These are phyloP conservation scores for Seriola dumerili DNA, from an alignment of 2,113 vertebrate genomes.

Conservation along the genomic window DNA sequence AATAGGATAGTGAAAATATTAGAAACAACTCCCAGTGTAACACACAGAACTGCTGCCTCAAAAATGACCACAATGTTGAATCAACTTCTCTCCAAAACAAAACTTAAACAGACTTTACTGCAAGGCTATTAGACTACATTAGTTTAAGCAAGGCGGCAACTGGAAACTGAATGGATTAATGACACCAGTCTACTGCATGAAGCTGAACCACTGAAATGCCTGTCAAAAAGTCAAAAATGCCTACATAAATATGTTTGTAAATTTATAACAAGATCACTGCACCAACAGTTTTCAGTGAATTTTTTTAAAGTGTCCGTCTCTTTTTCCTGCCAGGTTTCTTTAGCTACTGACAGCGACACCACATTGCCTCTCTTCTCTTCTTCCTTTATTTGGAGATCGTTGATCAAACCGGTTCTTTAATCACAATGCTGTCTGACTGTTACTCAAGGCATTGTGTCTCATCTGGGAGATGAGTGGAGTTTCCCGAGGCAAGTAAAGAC, in stretches of 20 bases:
- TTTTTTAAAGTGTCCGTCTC: background rate
- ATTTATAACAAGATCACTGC: background rate
- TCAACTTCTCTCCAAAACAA: background rate
- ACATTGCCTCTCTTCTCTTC: background rate
- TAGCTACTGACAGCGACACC: background rate
- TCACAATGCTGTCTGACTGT: constrained; percentile 15
- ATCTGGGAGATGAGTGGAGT: background rate
- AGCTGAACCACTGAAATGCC: background rate
- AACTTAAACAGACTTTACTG: no score
- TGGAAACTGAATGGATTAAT: background rate
- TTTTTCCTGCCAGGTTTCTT: background rate
- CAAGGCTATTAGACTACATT: background rate
- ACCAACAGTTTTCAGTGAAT: background rate
- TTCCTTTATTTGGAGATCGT: constrained; percentile 14
- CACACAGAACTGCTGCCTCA: background rate
- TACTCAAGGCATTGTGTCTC: constrained; percentile 8
- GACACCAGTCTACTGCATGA: background rate
- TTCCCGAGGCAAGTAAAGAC: constrained; percentile 24
- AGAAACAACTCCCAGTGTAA: no score
- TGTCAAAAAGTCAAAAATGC: background rate
- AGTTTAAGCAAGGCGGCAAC: background rate
- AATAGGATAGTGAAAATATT: no score
- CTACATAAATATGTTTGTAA: background rate
- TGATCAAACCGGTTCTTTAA: constrained; percentile 51
- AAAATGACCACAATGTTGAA: background rate